Conservation (phyloP, 1,140 invertebrate genomes). For the Ctenoplectra terminalis region DNA sequence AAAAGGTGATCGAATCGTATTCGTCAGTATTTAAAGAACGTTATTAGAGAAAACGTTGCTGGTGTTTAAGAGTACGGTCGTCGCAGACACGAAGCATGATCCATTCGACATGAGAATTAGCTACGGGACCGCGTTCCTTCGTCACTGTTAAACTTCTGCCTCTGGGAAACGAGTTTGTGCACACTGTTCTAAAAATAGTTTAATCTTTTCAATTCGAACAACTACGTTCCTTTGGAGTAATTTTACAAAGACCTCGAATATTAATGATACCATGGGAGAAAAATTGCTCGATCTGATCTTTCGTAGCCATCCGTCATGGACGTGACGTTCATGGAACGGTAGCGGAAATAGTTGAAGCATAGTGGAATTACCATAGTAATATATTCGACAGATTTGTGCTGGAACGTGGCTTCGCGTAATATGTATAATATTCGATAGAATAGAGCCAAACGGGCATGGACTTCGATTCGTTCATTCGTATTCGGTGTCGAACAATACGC, state of each 20-base stretch:
- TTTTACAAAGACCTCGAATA: not conserved
- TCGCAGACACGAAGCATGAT: not conserved
- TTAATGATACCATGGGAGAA: not conserved
- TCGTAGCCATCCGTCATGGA: not conserved
- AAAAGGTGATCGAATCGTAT: not conserved
- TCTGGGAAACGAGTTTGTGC: constrained; percentile 12
- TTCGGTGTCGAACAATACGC: constrained; percentile 40
- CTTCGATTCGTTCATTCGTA: constrained; percentile 30
- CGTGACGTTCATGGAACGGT: too few species aligned
- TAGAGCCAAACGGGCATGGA: constrained; percentile 18
- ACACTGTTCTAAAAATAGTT: not conserved
- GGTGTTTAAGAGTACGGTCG: not conserved
- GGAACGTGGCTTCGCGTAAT: constrained; percentile 14
- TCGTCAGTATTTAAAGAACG: not conserved
- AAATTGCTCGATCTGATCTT: not conserved
- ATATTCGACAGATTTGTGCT: constrained; percentile 25
- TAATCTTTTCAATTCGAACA: constrained; percentile 31
- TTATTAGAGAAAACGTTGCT: not conserved
- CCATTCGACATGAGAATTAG: constrained; percentile 33
- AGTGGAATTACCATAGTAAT: constrained; percentile 10
- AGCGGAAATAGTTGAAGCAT: not conserved
- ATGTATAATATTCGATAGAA: constrained; percentile 49
- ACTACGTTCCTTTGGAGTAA: not conserved
- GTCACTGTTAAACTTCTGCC: not conserved
- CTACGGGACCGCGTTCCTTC: not conserved